Conservation (phyloP, 2,797 vertebrate genomes). For the Oophaga sylvatica region DNA sequence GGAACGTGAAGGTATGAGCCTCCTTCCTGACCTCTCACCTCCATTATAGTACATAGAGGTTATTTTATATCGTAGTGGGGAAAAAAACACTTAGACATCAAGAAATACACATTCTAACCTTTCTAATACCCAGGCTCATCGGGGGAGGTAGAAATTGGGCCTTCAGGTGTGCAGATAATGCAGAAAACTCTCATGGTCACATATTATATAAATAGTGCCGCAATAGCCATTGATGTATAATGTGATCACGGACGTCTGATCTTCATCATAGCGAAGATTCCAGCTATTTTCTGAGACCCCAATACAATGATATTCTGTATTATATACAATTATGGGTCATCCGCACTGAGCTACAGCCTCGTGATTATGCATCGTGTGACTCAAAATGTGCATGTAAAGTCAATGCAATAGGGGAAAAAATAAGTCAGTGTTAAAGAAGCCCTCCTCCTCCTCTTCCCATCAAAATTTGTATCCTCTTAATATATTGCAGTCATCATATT, state of each 20-base stretch:
- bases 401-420: no score
- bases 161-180: slow-evolving; percentile 3
- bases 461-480: no score
- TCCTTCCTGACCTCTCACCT: slow-evolving; percentile 42
- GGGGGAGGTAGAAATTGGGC: neutral
- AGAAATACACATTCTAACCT: slow-evolving; percentile 48
- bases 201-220: neutral
- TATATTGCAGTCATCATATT: no score
- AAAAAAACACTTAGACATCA: slow-evolving; percentile 13
- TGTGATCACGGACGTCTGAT: neutral
- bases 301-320: neutral
- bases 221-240: neutral
- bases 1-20: slow-evolving; percentile 43
- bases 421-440: no score
- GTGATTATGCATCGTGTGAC: neutral
- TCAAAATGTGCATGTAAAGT: no score
- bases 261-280: neutral
- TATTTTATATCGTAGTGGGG: slow-evolving; percentile 16
- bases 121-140: neutral
- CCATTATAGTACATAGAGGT: slow-evolving; percentile 53
- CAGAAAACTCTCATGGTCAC: neutral
- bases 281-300: neutral
- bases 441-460: no score
- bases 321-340: neutral
- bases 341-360: neutral